phyloP scores from a whole-genome alignment of 2,888 invertebrate species.

The Rotaria sp. region DNA sequence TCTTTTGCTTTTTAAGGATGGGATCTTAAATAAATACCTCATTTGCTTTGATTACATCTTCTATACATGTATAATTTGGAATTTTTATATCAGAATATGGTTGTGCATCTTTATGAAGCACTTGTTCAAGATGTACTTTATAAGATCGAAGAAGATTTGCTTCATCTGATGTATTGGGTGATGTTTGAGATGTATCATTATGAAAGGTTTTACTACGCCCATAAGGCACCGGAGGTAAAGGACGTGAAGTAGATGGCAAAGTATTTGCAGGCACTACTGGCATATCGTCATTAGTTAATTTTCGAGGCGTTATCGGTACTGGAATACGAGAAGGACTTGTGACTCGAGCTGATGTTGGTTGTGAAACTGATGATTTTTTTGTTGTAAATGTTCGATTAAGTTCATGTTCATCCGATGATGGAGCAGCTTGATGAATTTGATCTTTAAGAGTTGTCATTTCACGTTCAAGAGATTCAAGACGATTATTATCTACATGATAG shows the following conservation, averaged over 20 bases:
- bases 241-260: background rate
- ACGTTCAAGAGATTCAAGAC: slow-evolving; percentile 4
- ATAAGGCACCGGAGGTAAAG: background rate
- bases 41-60: slow-evolving; percentile 3
- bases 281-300: background rate
- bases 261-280: background rate
- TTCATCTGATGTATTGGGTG: background rate
- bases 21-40: background rate
- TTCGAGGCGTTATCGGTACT: background rate
- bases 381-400: slow-evolving; percentile 17
- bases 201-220: background rate
- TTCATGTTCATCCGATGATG: background rate
- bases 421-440: background rate
- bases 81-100: background rate
- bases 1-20: too few species aligned
- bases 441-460: background rate
- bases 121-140: background rate
- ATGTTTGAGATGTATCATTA: background rate
- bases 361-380: background rate
- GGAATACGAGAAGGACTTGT: background rate
- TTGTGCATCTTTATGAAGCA: background rate
- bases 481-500: background rate
- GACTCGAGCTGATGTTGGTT: background rate
- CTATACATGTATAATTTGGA: background rate
- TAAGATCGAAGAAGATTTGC: background rate